Evolutionary conservation across 2,797 vertebrate species (phyloP).

Genomic region (Gobionotothen gibberifrons): DNA sequence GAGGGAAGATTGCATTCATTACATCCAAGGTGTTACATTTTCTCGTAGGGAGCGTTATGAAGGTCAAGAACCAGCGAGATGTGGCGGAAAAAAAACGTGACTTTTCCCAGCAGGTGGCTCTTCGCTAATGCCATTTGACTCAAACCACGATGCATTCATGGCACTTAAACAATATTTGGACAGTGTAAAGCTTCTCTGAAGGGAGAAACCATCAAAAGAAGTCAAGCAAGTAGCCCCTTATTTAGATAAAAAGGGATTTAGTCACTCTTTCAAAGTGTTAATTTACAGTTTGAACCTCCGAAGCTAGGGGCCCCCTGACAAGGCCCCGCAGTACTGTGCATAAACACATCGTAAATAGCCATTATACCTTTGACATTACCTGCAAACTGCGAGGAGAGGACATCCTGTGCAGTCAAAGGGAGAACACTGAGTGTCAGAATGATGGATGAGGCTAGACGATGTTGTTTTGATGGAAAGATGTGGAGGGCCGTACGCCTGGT

Average conservation of each 20-base stretch:
- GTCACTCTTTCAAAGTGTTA: conserved; percentile 25
- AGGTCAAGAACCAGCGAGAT: conserved; percentile 40
- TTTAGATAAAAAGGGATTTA: conserved; percentile 21
- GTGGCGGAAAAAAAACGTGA: conserved; percentile 21
- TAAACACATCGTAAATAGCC: conserved; percentile 59
- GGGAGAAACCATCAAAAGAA: conserved; percentile 14
- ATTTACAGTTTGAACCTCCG: conserved; percentile 28
- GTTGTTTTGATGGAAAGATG: conserved; percentile 57
- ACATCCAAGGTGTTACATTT: conserved; percentile 53
- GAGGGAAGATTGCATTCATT: conserved; percentile 44
- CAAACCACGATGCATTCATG: background rate
- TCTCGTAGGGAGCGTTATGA: conserved; percentile 26
- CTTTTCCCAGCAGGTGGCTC: conserved; percentile 27
- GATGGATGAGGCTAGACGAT: conserved; percentile 59
- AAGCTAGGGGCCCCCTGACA: conserved; percentile 34
- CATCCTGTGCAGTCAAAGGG: conserved; percentile 59
- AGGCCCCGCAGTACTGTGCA: conserved; percentile 29
- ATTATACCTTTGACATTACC: conserved; percentile 58
- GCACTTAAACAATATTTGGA: conserved; percentile 3
- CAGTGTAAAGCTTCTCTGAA: background rate
- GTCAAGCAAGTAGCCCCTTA: conserved; percentile 17
- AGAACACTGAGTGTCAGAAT: conserved; percentile 51
- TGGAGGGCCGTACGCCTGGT: conserved; percentile 38
- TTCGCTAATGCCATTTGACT: background rate
- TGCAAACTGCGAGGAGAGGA: conserved; percentile 39